Conservation (phyloP, 2,113 vertebrate genomes). For the Hylia prasina region DNA sequence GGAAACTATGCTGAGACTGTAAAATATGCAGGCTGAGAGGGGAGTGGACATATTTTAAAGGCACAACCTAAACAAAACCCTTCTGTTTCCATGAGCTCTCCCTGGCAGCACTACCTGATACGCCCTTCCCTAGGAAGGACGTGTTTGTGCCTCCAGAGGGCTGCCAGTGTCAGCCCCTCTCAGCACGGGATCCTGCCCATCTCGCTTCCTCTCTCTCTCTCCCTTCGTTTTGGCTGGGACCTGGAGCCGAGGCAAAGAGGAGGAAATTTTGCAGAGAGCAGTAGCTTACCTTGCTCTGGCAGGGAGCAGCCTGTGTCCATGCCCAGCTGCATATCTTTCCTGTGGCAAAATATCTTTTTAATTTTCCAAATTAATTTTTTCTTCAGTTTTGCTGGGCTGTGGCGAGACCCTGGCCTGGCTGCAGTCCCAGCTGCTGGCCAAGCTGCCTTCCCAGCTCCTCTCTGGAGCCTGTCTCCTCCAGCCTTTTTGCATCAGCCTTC, state of each 20-base stretch:
- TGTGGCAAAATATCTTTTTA: neutral
- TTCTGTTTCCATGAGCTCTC: neutral
- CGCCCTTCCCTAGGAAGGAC: neutral
- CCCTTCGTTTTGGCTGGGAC: neutral
- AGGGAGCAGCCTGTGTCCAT: neutral
- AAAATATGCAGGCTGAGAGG: conserved; percentile 29
- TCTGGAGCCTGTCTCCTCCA: neutral
- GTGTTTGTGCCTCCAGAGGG: neutral
- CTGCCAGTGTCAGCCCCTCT: neutral
- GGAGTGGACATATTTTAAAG: conserved; percentile 41
- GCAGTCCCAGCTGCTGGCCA: neutral
- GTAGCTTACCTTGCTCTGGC: neutral
- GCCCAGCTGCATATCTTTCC: neutral
- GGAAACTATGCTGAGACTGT: conserved; percentile 43
- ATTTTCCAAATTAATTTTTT: neutral
- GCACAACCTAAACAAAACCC: neutral
- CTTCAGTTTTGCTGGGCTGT: neutral
- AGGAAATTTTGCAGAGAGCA: neutral
- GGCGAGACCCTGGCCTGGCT: neutral
- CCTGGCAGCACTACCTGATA: neutral
- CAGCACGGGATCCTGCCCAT: neutral
- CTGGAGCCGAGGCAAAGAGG: accelerated
- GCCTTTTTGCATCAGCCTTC: neutral
- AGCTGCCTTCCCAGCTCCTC: neutral
- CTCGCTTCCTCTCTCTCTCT: neutral